Percentiles rank a stretch among this genome's conserved stretches.
Evolutionary conservation across 2,113 vertebrate genomes (phyloP).

Genomic region (Lamprologus callipterus): DNA sequence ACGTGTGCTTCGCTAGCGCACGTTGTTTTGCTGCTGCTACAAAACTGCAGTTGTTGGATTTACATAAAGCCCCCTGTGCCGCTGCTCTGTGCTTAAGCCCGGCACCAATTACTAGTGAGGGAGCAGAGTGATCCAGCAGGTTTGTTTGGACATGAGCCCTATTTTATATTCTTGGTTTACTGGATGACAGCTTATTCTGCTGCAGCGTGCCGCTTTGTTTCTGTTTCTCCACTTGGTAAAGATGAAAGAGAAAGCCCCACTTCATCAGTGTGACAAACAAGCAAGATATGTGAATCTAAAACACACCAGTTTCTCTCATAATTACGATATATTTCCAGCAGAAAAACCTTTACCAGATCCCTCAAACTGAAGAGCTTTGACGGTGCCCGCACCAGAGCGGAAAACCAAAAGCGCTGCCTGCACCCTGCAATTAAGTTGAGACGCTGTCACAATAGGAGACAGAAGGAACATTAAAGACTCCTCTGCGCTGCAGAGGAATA

Average conservation of each 20-base stretch:
- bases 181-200: background rate
- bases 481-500: background rate
- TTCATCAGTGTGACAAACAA: background rate
- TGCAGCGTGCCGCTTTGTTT: background rate
- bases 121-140: background rate
- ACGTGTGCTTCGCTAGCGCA: background rate
- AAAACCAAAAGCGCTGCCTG: background rate
- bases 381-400: background rate
- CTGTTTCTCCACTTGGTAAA: background rate
- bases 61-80: background rate
- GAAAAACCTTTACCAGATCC: background rate
- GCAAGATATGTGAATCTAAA: background rate
- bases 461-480: slow-evolving; percentile 21
- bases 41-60: background rate
- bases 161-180: background rate
- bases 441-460: background rate
- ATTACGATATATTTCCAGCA: background rate
- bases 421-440: slow-evolving; percentile 21
- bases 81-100: background rate
- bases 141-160: background rate
- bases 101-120: background rate
- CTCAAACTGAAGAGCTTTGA: background rate
- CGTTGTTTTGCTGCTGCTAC: background rate
- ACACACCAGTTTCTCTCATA: background rate
- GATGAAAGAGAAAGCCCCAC: background rate